Conservation (phyloP, 2,888 invertebrate species). For the Tipula unca region DNA sequence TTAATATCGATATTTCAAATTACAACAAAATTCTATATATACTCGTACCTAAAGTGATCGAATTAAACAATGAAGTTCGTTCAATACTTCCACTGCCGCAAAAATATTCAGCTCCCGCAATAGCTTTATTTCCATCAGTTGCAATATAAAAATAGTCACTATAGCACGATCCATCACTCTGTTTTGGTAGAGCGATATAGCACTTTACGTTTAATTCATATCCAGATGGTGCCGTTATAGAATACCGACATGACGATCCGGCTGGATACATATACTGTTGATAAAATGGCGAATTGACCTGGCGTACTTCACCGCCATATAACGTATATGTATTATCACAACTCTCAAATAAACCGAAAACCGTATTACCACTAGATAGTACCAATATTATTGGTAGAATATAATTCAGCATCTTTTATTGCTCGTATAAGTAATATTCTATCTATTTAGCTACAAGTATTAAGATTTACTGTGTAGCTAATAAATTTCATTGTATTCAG, state of each 20-base stretch:
- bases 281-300: slow-evolving; percentile 37
- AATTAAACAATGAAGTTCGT: not conserved
- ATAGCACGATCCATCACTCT: slow-evolving; percentile 28
- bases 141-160: slow-evolving; percentile 39
- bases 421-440: not conserved
- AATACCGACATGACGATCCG: slow-evolving; percentile 38
- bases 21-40: not conserved
- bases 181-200: slow-evolving; percentile 33
- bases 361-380: not conserved
- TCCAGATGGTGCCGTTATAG: slow-evolving; percentile 33
- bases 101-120: slow-evolving; percentile 38
- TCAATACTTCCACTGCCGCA: slow-evolving; percentile 33
- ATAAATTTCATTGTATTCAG: not conserved
- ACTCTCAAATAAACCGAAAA: slow-evolving; percentile 28
- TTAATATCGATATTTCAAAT: not conserved
- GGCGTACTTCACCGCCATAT: slow-evolving; percentile 31
- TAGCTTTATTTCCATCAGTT: slow-evolving; percentile 36
- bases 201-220: slow-evolving; percentile 34
- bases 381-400: not conserved
- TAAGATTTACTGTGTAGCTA: not conserved
- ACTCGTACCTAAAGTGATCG: not conserved
- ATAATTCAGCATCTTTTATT: not conserved
- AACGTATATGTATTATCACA: slow-evolving; percentile 36
- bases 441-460: not conserved
- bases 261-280: slow-evolving; percentile 32